These are phyloP conservation scores for Aselliscus stoliczkanus DNA, from an alignment of 2,797 vertebrate genomes.

Conservation along the genomic window DNA sequence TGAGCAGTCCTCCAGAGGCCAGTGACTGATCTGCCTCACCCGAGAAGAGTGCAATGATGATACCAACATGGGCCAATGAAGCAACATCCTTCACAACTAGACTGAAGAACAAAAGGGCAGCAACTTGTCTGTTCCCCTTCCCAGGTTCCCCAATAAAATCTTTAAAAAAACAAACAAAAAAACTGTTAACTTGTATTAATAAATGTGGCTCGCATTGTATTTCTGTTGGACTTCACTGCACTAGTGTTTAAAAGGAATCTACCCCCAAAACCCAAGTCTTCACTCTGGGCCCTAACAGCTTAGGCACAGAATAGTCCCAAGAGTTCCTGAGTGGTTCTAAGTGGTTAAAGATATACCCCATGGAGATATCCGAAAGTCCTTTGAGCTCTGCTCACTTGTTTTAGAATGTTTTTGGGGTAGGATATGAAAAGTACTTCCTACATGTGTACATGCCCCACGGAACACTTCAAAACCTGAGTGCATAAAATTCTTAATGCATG, in stretches of 20 bases:
- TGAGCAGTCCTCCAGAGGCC: too few relatives aligned
- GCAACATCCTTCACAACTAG: too few relatives aligned
- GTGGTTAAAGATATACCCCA: slow-evolving; percentile 22
- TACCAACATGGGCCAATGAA: too few relatives aligned
- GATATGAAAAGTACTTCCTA: background rate
- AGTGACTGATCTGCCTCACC: too few relatives aligned
- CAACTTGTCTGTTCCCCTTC: too few relatives aligned
- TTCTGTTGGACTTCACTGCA: background rate
- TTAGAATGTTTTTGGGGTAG: background rate
- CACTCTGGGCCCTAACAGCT: background rate
- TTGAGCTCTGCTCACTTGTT: background rate
- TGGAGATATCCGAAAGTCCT: slow-evolving; percentile 34
- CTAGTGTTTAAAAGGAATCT: background rate
- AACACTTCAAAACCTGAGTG: background rate
- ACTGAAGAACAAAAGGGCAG: too few relatives aligned
- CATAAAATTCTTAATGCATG: background rate
- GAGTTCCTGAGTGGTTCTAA: background rate
- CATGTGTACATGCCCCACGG: background rate
- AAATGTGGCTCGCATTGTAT: background rate
- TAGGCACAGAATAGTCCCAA: background rate
- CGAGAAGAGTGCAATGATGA: too few relatives aligned
- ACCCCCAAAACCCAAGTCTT: background rate
- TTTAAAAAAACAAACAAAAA: too few relatives aligned
- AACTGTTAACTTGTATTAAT: too few relatives aligned
- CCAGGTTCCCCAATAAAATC: too few relatives aligned